A percentile compares a stretch with the other conserved stretches of the same genome.
phyloP scores from a whole-genome alignment of 2,888 invertebrate species.

The Eubasilissa splendida region DNA sequence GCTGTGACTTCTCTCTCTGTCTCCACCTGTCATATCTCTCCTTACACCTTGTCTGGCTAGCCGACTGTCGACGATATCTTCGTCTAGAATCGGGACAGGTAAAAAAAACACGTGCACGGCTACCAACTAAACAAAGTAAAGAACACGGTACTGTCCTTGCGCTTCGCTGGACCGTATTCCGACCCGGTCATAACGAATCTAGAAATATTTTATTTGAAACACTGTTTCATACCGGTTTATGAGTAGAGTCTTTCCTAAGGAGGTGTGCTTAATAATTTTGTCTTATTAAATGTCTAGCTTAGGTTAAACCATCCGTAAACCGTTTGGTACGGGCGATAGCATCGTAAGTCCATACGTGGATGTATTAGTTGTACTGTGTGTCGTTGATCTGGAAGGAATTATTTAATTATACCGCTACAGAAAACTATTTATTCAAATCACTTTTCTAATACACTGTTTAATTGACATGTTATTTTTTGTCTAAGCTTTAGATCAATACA shows the following conservation, averaged over 20 bases:
- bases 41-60: constrained; percentile 42
- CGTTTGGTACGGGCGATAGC: constrained; percentile 54
- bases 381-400: constrained; percentile 37
- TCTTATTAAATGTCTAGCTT: constrained; percentile 55
- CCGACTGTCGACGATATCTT: constrained; percentile 51
- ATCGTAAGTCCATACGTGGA: constrained; percentile 42
- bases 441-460: no score
- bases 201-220: constrained; percentile 46
- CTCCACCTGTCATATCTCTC: constrained; percentile 52
- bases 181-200: constrained; percentile 48
- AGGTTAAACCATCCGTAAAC: constrained; percentile 55
- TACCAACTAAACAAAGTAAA: constrained; percentile 46
- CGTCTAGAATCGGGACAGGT: constrained; percentile 46
- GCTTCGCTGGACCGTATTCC: constrained; percentile 49
- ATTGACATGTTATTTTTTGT: no score
- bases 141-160: constrained; percentile 46
- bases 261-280: constrained; percentile 50
- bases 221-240: constrained; percentile 50
- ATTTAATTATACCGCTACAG: background rate
- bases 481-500: no score
- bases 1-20: background rate
- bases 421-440: background rate
- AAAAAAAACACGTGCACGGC: constrained; percentile 44
- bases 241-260: constrained; percentile 30
- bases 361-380: constrained; percentile 11